phyloP scores from a whole-genome alignment of 2,888 invertebrate genomes.

The Lepas anatifera region DNA sequence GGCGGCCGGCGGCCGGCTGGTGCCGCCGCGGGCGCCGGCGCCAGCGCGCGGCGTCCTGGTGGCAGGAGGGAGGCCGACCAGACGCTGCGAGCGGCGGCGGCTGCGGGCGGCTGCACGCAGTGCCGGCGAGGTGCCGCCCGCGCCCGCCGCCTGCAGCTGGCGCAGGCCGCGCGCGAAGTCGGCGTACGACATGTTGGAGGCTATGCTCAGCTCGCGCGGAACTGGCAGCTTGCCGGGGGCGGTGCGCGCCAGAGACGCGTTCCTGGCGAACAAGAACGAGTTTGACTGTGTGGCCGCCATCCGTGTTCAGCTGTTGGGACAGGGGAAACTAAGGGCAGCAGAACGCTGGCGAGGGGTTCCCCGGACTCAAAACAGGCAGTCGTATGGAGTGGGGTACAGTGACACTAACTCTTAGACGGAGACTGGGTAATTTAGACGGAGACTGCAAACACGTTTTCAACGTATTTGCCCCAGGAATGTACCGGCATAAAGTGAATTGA shows the following conservation, averaged over 20 bases:
- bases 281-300: too few relatives aligned
- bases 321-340: too few relatives aligned
- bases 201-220: neutral
- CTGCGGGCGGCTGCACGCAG: neutral
- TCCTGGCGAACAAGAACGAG: too few relatives aligned
- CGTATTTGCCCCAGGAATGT: too few relatives aligned
- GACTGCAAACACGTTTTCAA: too few relatives aligned
- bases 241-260: neutral
- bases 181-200: neutral
- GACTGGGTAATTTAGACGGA: too few relatives aligned
- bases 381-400: too few relatives aligned
- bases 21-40: neutral
- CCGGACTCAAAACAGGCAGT: too few relatives aligned
- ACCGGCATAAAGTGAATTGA: too few relatives aligned
- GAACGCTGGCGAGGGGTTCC: too few relatives aligned
- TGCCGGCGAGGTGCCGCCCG: neutral
- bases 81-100: slow-evolving; percentile 1
- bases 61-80: neutral
- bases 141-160: neutral
- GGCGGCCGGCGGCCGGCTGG: neutral
- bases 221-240: neutral
- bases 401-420: too few relatives aligned
- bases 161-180: neutral
- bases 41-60: neutral
- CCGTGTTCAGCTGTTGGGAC: too few relatives aligned